Base-by-base conservation (phyloP, 2,888 invertebrate species). In the Himalopsyche kuldschensis region DNA sequence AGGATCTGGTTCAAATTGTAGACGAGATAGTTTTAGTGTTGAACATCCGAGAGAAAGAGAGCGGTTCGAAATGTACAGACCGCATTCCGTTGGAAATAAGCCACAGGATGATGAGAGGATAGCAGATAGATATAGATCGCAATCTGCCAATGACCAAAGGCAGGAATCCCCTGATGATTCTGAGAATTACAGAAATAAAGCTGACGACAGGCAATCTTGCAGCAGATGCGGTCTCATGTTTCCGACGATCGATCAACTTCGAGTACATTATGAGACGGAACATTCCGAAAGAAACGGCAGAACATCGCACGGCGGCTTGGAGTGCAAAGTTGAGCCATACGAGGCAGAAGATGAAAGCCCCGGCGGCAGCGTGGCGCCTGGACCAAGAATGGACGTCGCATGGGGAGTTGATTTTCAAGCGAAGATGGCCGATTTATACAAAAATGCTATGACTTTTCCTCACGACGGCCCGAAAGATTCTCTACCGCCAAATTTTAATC, bases 391-490 rank as follows among this genome's bases (percentile, higher is more conserved):
- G 78, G 86, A 86, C 32, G 69, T 69, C 27, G 84, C 86, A 3
- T 87, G 87, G 88, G 87, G 87, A 86, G 87, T 83, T 82, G 91
- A 90, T 89, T 90, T 90, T 88, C 92, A 91, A 89, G 90, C 90
- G 88, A 91, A 90, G 89, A 92, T 91, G 91, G 91, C 90, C 86
- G 92, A 90, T 89, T 91, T 90, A 88, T 92, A 90, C 89, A 91
- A 90, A 89, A 92, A 90, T 89, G 92, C 92, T 35, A 89, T 92
- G 85, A 91, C 90, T 87, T 91, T 91, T 88, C 86, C 86, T 8
- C 91, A 90, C 55, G 92, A 91, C 85, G 90, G 91, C 84, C 84
- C 82, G 35, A 86, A 86, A 78, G 86, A 82, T 47, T 86, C 90
- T 20, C 89, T 91, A 4, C 92, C 91, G 41, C 88, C 91, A 87